Evolutionary conservation across 1,140 invertebrate genomes (phyloP).

Genomic region (Drosophila santomea): DNA sequence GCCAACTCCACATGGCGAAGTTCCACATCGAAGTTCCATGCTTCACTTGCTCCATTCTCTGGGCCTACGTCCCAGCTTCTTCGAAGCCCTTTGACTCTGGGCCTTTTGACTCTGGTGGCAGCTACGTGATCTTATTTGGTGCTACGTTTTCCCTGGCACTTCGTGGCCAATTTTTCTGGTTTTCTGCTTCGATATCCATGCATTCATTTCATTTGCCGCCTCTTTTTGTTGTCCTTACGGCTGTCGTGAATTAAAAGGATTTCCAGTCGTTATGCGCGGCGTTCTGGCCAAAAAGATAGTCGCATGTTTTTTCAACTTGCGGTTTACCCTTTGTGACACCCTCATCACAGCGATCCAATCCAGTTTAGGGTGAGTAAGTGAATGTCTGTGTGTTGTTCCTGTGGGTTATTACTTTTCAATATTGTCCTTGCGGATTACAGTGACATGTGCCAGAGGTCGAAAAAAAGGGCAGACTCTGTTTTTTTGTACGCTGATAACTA

Average conservation of each 20-base stretch:
- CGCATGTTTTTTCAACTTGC: constrained; percentile 76
- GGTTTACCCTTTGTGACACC: constrained; percentile 69
- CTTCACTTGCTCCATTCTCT: constrained; percentile 74
- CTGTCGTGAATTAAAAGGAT: constrained; percentile 82
- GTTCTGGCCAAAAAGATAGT: constrained; percentile 68
- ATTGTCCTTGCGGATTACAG: constrained; percentile 82
- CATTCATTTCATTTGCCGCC: constrained; percentile 54
- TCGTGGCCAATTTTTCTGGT: constrained; percentile 71
- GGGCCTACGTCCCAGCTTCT: constrained; percentile 53
- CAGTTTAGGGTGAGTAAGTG: constrained; percentile 24
- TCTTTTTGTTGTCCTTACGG: constrained; percentile 56
- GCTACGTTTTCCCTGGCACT: constrained; percentile 50
- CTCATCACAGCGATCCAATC: constrained; percentile 50
- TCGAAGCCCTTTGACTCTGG: constrained; percentile 13
- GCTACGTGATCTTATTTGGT: constrained; percentile 80
- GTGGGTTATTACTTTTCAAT: constrained; percentile 84
- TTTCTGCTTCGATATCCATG: constrained; percentile 69
- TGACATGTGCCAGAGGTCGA: constrained; percentile 66
- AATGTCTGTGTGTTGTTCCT: constrained; percentile 67
- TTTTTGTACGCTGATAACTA: constrained; percentile 21
- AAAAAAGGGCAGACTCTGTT: constrained; percentile 20
- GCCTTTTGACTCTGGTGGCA: constrained; percentile 46
- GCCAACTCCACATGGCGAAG: constrained; percentile 36
- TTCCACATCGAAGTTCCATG: constrained; percentile 36
- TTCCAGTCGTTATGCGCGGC: constrained; percentile 65